Evolutionary conservation across 2,888 invertebrate genomes (phyloP), one percentile per base, ranked within the genome.

Genomic region (Patella pellucida): DNA sequence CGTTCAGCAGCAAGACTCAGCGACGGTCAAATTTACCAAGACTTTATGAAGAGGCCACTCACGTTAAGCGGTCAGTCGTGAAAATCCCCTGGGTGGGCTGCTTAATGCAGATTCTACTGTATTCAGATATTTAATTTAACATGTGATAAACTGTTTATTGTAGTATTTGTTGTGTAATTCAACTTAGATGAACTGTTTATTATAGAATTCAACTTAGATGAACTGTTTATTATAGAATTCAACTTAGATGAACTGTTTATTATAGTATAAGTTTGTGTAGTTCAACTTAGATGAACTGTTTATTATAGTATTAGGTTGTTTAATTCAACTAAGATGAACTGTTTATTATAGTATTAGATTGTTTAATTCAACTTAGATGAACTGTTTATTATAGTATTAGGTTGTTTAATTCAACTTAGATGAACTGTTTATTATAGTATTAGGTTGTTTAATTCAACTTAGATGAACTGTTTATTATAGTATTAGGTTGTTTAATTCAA

Each of bases 61-160:
- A n/a, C n/a, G n/a, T n/a, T n/a, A n/a, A n/a, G n/a, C n/a, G n/a
- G n/a, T n/a, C n/a, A n/a, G n/a, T n/a, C n/a, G n/a, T n/a, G n/a
- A n/a, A n/a, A n/a, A n/a, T n/a, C n/a, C n/a, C n/a, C n/a, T n/a
- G n/a, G n/a, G n/a, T n/a, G n/a, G n/a, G n/a, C n/a, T n/a, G n/a
- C n/a, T n/a, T n/a, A n/a, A n/a, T n/a, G n/a, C n/a, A n/a, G n/a
- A n/a, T n/a, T n/a, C n/a, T n/a, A n/a, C n/a, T n/a, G 96, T 88
- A 97, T 99, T 85, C 98, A 98, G 90, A 92, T 98, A 12, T 99
- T 98, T 92, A 95, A 97, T 88, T 95, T 97, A 74, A 96, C 97
- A 0, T 99, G 98, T 91, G 97, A 97, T 69, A 9, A 16, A 56
- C 19, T 62, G n/a, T 15, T 79, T 76, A 16, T 84, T n/a, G n/a